Evolutionary conservation across 1,140 invertebrate genomes (phyloP).

Genomic region (Leptoteleia sp.): DNA sequence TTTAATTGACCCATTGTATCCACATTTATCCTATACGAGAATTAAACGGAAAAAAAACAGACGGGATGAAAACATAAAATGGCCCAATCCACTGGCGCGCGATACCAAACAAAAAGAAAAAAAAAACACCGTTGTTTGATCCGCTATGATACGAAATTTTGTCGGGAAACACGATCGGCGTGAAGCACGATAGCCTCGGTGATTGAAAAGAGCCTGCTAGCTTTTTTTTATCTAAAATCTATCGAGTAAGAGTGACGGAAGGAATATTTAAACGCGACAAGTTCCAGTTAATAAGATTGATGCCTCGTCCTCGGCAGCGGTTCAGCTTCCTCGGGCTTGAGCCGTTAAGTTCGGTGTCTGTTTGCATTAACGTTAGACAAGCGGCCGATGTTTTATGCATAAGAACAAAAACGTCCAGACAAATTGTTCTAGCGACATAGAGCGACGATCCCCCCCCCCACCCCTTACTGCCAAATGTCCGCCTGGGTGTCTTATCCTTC

Average conservation of each 20-base stretch:
- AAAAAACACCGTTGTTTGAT: slow-evolving; percentile 10
- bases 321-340: slow-evolving; percentile 40
- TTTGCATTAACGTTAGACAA: slow-evolving; percentile 71
- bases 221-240: slow-evolving; percentile 62
- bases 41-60: too few relatives aligned
- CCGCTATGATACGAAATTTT: slow-evolving; percentile 17
- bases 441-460: slow-evolving; percentile 35
- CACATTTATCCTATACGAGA: too few relatives aligned
- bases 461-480: too few relatives aligned
- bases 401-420: slow-evolving; percentile 69
- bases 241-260: slow-evolving; percentile 51
- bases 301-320: slow-evolving; percentile 48
- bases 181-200: slow-evolving; percentile 3
- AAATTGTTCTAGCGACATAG: slow-evolving; percentile 68
- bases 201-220: slow-evolving; percentile 50
- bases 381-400: slow-evolving; percentile 73
- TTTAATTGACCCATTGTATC: too few relatives aligned
- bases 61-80: too few relatives aligned
- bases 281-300: slow-evolving; percentile 73
- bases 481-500: slow-evolving; percentile 36
- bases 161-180: slow-evolving; percentile 20
- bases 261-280: slow-evolving; percentile 62
- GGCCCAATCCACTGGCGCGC: too few relatives aligned
- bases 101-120: not conserved
- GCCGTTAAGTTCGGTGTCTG: slow-evolving; percentile 69